Evolutionary conservation across 2,797 vertebrate species (phyloP), one percentile per base, ranked within the genome.

Genomic region (Ciconia nigra): DNA sequence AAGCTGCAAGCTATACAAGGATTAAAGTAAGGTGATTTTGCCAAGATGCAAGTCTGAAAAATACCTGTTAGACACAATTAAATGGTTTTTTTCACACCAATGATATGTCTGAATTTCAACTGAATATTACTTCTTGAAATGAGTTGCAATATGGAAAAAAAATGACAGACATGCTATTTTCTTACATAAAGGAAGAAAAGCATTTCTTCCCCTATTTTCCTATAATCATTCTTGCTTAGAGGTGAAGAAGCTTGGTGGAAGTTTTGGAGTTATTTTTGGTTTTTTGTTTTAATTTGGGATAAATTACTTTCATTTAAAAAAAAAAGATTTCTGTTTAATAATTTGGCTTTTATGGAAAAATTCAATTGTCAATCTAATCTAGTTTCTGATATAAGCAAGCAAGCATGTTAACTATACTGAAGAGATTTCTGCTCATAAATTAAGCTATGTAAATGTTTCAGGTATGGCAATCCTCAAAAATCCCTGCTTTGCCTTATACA

Each of bases 61-160:
- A 59, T 47, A 63, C 42, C 52, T 46, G 7, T 70, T 84, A 70
- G 39, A 74, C 49, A 83, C 5, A 59, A 33, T 9, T 87, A 62
- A 78, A 65, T 49, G 8, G 19, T 11, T 52, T 20, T 71, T 58
- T 79, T 73, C 58, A 70, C 29, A 57, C 5, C 13, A 69, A 21
- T 41, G 24, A 18, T 67, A 31, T 19, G 10, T 46, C 65, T 90
- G 69, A 89, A 93, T 89, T 96, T 95, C 67, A 90, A 6, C 29
- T 59, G 47, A 93, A 81, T 39, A 66, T 70, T 79, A 88, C 19
- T 25, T 87, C 85, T 83, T 96, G 24, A 81, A 94, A 74, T 8
- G 8, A 9, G 4, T 18, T 67, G 8, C 71, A 62, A 69, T 57
- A 33, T 46, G 21, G 15, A 77, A 66, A 70, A 57, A 49, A 46